Evolutionary conservation across 53 echinoderm and acorn worm genomes (phyloP).

Genomic region (Pentamera pediparva): DNA sequence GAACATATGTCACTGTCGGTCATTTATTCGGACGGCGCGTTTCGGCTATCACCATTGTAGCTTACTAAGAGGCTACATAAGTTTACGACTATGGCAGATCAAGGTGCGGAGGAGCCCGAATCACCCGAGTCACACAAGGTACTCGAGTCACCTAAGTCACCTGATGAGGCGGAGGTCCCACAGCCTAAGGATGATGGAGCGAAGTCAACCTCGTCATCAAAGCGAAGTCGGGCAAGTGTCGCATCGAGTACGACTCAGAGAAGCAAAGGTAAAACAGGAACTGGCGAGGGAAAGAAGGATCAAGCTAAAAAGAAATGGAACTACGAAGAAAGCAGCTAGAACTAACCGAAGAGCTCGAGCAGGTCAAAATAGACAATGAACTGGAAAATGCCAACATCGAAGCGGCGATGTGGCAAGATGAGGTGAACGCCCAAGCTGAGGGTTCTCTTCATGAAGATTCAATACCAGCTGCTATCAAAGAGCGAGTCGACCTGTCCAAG

Average conservation of each 20-base stretch:
- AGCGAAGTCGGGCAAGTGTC: not conserved
- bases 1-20: no score
- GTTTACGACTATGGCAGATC: no score
- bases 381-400: constrained; percentile 34
- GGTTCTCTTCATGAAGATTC: not conserved
- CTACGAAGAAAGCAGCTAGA: constrained; percentile 39
- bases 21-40: no score
- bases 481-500: not conserved
- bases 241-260: not conserved
- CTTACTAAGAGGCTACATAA: no score
- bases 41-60: no score
- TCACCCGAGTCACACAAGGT: no score
- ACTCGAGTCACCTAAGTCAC: no score
- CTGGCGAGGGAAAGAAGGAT: constrained; percentile 15
- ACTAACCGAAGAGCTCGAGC: constrained; percentile 35
- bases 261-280: not conserved
- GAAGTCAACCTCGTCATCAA: not conserved
- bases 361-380: constrained; percentile 21
- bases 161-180: no score
- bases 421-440: not conserved
- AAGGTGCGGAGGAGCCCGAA: no score
- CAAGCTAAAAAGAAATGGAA: constrained; percentile 41
- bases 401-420: constrained; percentile 48
- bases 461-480: not conserved
- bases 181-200: not conserved